phyloP scores from a whole-genome alignment of 2,797 vertebrate species.

The Acipenser ruthenus region DNA sequence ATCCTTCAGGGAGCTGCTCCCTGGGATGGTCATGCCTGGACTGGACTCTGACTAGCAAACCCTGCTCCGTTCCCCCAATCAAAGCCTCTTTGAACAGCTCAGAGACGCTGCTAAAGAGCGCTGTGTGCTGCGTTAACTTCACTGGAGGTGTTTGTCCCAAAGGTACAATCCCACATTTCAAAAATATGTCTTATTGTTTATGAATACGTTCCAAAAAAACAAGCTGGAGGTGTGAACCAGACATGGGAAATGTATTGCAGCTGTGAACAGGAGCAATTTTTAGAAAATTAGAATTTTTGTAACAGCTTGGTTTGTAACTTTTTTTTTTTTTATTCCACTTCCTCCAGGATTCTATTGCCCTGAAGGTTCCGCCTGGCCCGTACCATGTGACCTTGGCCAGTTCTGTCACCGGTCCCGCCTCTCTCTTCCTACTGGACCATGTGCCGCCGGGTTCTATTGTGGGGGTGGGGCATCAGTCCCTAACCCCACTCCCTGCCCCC shows the following conservation, averaged over 20 bases:
- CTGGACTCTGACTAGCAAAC: too few species aligned
- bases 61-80: too few species aligned
- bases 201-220: neutral
- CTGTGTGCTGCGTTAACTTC: conserved; percentile 45
- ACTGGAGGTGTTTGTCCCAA: conserved; percentile 60
- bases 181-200: too few species aligned
- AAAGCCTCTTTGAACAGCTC: too few species aligned
- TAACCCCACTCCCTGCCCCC: conserved; percentile 43
- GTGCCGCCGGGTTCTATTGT: conserved; percentile 57
- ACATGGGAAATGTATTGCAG: too few species aligned
- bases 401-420: conserved; percentile 54
- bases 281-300: too few species aligned
- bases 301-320: too few species aligned
- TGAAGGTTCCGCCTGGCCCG: conserved; percentile 57
- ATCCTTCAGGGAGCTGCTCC: conserved; percentile 5
- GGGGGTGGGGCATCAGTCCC: conserved; percentile 45
- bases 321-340: neutral
- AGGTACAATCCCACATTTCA: conserved; percentile 30
- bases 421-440: conserved; percentile 52
- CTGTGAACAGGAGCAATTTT: too few species aligned
- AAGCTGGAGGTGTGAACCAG: too few species aligned
- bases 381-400: conserved; percentile 69
- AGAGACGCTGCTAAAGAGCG: conserved; percentile 25
- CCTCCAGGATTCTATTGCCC: conserved; percentile 75
- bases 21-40: too few species aligned